These are phyloP conservation scores for Drosophila trichaetosa DNA, from an alignment of 2,888 invertebrate species.

Conservation along the genomic window DNA sequence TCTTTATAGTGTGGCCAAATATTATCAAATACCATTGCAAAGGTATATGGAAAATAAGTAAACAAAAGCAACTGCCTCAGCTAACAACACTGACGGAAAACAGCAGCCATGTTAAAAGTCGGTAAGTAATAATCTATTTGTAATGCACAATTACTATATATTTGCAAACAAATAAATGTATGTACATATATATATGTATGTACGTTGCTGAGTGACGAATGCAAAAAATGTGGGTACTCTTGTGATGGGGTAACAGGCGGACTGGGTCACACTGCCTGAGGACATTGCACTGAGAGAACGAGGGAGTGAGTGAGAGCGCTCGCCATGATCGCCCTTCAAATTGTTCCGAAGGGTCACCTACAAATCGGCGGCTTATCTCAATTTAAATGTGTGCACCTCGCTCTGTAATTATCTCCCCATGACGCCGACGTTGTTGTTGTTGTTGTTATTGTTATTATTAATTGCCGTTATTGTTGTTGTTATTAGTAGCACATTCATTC, in stretches of 20 bases:
- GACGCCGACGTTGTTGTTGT: constrained; percentile 7
- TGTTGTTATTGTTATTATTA: constrained; percentile 8
- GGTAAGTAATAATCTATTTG: constrained; percentile 19
- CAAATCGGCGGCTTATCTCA: constrained; percentile 60
- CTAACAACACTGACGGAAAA: not conserved
- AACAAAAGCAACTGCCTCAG: constrained; percentile 11
- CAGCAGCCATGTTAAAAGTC: constrained; percentile 4
- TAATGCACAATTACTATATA: not conserved
- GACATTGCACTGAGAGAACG: not conserved
- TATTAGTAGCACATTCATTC: constrained; percentile 17
- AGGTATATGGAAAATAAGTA: constrained; percentile 18
- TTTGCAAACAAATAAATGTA: not conserved
- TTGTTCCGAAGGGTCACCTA: constrained; percentile 68
- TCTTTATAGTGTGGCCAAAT: constrained; percentile 1
- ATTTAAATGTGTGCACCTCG: constrained; percentile 33
- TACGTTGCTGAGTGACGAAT: constrained; percentile 22
- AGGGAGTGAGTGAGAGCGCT: not conserved
- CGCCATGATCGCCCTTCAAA: constrained; percentile 66
- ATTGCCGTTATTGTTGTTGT: constrained; percentile 8
- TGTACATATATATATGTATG: not conserved
- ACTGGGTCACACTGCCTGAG: constrained; percentile 2
- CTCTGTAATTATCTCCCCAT: constrained; percentile 38
- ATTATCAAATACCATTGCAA: not conserved
- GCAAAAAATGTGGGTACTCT: not conserved
- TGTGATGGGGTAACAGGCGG: constrained; percentile 12